Evolutionary conservation across 2,113 vertebrate genomes (phyloP).

Genomic region (Scolopax mira): DNA sequence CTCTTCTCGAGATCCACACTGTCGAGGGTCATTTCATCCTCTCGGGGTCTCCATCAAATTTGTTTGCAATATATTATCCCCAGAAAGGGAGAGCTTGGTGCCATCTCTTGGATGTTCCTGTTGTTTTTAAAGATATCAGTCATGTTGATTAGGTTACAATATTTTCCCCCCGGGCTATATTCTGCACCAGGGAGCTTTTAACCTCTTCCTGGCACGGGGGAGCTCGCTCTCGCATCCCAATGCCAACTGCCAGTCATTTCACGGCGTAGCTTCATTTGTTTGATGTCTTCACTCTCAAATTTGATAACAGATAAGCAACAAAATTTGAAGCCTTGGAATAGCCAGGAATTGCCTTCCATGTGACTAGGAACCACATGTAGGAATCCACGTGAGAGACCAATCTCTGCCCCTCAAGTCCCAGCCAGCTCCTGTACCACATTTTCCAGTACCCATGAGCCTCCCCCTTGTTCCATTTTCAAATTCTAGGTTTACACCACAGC

Average conservation of each 20-base stretch:
- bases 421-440: not conserved
- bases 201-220: not conserved
- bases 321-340: not conserved
- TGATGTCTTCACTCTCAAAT: not conserved
- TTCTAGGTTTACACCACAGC: not conserved
- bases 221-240: not conserved
- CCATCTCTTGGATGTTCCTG: not conserved
- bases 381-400: not conserved
- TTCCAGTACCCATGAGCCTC: not conserved
- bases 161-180: not conserved
- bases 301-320: not conserved
- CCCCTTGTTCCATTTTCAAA: not conserved
- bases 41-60: not conserved
- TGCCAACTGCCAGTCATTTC: not conserved
- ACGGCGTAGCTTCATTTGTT: not conserved
- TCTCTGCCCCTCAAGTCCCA: not conserved
- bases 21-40: slow-evolving; percentile 33
- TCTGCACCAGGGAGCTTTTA: not conserved
- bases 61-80: not conserved
- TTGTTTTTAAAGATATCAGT: not conserved
- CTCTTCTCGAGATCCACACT: slow-evolving; percentile 36
- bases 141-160: not conserved
- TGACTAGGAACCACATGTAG: not conserved
- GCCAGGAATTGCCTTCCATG: not conserved
- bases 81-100: not conserved